Conservation (phyloP, 2,888 invertebrate species). For the Acanthoscelides obtectus region DNA sequence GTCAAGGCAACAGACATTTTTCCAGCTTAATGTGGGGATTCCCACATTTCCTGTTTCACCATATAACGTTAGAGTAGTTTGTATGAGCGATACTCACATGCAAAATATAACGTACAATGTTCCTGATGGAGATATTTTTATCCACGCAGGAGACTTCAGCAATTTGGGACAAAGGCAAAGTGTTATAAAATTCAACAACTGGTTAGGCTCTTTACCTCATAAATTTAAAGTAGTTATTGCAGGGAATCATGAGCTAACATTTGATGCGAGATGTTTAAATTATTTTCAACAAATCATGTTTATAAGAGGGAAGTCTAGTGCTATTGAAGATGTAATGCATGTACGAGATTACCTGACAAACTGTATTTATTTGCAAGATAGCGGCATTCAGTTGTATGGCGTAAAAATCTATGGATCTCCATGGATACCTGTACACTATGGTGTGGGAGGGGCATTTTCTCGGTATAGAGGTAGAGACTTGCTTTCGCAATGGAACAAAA, state of each 20-base stretch:
- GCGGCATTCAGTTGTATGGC: conserved; percentile 61
- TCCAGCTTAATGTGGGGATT: conserved; percentile 56
- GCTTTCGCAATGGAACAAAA: conserved; percentile 74
- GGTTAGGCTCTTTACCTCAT: conserved; percentile 65
- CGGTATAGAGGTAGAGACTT: conserved; percentile 62
- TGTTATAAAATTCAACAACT: conserved; percentile 70
- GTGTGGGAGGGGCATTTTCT: conserved; percentile 82
- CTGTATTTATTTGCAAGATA: conserved; percentile 74
- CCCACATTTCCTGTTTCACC: conserved; percentile 53
- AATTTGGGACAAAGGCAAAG: conserved; percentile 69
- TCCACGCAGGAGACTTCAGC: conserved; percentile 84
- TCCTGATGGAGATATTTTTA: conserved; percentile 75
- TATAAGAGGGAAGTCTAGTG: too few relatives aligned
- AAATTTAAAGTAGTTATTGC: conserved; percentile 77
- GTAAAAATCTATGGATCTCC: conserved; percentile 78
- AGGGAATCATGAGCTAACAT: conserved; percentile 81
- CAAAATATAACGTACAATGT: conserved; percentile 64
- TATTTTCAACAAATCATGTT: conserved; percentile 57
- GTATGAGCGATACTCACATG: conserved; percentile 81
- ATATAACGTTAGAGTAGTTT: conserved; percentile 70
- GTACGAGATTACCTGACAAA: conserved; percentile 67
- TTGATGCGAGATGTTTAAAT: conserved; percentile 66
- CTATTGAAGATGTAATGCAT: conserved; percentile 56
- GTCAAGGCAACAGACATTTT: conserved; percentile 60
- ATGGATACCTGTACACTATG: conserved; percentile 80